These are phyloP conservation scores for Diadromus collaris DNA, from an alignment of 2,888 invertebrate genomes.

Conservation along the genomic window DNA sequence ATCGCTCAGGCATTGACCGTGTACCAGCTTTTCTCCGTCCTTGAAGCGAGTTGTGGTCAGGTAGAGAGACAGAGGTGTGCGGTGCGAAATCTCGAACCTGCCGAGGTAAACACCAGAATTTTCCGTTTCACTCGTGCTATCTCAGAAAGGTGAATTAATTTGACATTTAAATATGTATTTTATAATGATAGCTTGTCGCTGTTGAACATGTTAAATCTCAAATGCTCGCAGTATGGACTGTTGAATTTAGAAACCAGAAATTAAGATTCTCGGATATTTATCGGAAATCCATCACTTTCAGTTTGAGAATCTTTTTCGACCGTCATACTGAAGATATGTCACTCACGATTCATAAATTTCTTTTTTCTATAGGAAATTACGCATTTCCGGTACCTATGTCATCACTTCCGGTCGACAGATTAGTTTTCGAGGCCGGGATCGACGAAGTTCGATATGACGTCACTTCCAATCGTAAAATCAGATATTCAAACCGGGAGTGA, in stretches of 20 bases:
- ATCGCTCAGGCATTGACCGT: slow-evolving; percentile 11
- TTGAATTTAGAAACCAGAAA: neutral
- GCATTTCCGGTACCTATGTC: no score
- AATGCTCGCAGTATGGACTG: neutral
- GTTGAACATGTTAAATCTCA: neutral
- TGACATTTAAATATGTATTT: neutral
- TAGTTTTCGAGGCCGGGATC: neutral
- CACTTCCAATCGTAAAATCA: no score
- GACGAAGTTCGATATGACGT: neutral
- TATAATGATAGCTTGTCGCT: neutral
- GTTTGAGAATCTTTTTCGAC: neutral
- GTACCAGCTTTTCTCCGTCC: slow-evolving; percentile 8
- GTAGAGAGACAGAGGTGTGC: neutral
- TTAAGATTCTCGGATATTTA: neutral
- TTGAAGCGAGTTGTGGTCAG: neutral
- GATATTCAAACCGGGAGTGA: neutral
- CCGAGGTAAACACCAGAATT: neutral
- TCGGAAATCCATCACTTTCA: neutral
- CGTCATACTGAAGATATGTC: no score
- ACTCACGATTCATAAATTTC: no score
- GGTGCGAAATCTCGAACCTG: neutral
- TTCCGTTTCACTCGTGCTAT: neutral
- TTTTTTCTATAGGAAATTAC: no score
- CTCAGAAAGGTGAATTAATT: neutral
- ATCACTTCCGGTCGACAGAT: no score